Evolutionary conservation across 2,888 invertebrate genomes (phyloP).

Genomic region (Busseola fusca): DNA sequence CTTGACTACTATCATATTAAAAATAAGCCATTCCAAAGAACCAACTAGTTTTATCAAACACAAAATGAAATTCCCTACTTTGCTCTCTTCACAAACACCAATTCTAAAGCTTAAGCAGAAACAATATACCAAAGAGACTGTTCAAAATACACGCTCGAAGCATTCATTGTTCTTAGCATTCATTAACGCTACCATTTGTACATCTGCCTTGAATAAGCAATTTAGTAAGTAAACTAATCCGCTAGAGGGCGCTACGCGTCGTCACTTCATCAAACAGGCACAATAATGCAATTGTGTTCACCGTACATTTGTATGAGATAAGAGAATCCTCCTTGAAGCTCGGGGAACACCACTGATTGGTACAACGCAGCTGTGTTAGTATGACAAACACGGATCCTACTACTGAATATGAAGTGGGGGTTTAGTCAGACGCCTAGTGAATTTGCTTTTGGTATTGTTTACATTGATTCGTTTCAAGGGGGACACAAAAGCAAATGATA

Average conservation of each 20-base stretch:
- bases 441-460: background rate
- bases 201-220: constrained; percentile 44
- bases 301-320: constrained; percentile 42
- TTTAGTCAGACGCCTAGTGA: constrained; percentile 18
- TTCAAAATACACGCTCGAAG: constrained; percentile 32
- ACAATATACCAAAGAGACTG: constrained; percentile 21
- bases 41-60: background rate
- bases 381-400: constrained; percentile 46
- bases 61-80: background rate
- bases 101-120: constrained; percentile 19
- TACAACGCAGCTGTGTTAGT: constrained; percentile 39
- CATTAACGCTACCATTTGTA: constrained; percentile 44
- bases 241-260: constrained; percentile 28
- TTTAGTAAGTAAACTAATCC: constrained; percentile 51
- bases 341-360: constrained; percentile 54
- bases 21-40: background rate
- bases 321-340: constrained; percentile 40
- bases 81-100: background rate
- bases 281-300: constrained; percentile 50
- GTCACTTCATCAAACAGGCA: constrained; percentile 51
- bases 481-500: background rate
- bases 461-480: background rate
- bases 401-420: constrained; percentile 34
- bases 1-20: too few species aligned
- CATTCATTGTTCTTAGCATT: constrained; percentile 34